Evolutionary conservation across 2,113 vertebrate species (phyloP).

Genomic region (Zootoca vivipara): DNA sequence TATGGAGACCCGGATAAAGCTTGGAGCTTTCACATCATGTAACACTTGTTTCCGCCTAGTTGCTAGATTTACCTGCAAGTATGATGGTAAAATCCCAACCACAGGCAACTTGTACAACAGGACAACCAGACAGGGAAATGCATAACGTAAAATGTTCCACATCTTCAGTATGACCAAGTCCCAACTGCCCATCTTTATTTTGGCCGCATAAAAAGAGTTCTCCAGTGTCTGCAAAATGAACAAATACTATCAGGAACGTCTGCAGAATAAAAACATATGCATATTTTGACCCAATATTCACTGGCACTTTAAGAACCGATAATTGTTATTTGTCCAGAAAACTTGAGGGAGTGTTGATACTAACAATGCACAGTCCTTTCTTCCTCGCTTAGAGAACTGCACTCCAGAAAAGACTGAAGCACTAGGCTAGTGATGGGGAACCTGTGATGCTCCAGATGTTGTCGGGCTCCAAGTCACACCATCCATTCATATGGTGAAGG

Average conservation of each 20-base stretch:
- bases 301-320: not conserved
- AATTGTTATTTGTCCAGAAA: not conserved
- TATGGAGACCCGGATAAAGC: not conserved
- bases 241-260: not conserved
- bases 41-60: not conserved
- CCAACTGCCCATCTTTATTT: conserved; percentile 91
- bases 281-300: not conserved
- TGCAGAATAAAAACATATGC: not conserved
- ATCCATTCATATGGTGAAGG: too few species aligned
- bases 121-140: conserved; percentile 62
- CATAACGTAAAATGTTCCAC: conserved; percentile 80
- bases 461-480: not conserved
- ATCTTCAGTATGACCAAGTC: conserved; percentile 82
- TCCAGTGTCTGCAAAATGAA: conserved; percentile 76
- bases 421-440: not conserved
- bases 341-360: not conserved
- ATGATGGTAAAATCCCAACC: conserved; percentile 95
- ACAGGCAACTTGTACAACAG: conserved; percentile 83
- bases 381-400: too few species aligned
- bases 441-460: not conserved
- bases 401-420: not conserved
- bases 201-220: conserved; percentile 87
- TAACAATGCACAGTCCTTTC: not conserved
- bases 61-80: conserved; percentile 80
- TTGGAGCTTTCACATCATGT: not conserved